A percentile compares a stretch with the other conserved stretches of the same genome.
These are phyloP conservation scores for Gonioctena quinquepunctata DNA, from an alignment of 1,140 invertebrate genomes.

Conservation along the genomic window DNA sequence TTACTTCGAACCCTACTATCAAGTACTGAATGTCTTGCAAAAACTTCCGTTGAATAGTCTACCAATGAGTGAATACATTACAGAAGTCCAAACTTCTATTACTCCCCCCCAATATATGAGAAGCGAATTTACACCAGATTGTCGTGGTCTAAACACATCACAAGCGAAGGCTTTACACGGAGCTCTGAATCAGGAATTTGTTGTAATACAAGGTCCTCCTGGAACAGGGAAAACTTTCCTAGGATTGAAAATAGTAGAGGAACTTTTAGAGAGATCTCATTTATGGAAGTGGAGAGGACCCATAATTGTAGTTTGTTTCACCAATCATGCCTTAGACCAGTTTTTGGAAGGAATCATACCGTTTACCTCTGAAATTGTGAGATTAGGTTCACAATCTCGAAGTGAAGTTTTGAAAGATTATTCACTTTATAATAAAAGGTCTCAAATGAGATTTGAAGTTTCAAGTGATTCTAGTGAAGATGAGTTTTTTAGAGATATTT, in stretches of 20 bases:
- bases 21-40: slow-evolving; percentile 62
- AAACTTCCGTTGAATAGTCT: slow-evolving; percentile 59
- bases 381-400: background rate
- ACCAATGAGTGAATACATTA: slow-evolving; percentile 65
- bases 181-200: slow-evolving; percentile 66
- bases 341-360: slow-evolving; percentile 74
- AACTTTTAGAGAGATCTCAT: slow-evolving; percentile 60
- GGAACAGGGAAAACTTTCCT: slow-evolving; percentile 82
- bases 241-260: slow-evolving; percentile 65
- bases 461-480: no score
- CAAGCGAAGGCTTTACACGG: slow-evolving; percentile 64
- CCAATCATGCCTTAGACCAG: slow-evolving; percentile 88
- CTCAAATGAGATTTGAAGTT: no score
- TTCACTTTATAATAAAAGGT: background rate
- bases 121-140: slow-evolving; percentile 30
- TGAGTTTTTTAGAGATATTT: no score
- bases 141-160: slow-evolving; percentile 58
- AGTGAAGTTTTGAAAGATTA: background rate
- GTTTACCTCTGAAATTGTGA: slow-evolving; percentile 51
- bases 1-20: slow-evolving; percentile 72
- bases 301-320: slow-evolving; percentile 81
- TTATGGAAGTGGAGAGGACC: slow-evolving; percentile 54
- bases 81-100: slow-evolving; percentile 51
- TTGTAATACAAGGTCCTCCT: slow-evolving; percentile 74
- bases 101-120: slow-evolving; percentile 35